Conservation (phyloP, 1,140 invertebrate species). For the Diploscapter pachys region DNA sequence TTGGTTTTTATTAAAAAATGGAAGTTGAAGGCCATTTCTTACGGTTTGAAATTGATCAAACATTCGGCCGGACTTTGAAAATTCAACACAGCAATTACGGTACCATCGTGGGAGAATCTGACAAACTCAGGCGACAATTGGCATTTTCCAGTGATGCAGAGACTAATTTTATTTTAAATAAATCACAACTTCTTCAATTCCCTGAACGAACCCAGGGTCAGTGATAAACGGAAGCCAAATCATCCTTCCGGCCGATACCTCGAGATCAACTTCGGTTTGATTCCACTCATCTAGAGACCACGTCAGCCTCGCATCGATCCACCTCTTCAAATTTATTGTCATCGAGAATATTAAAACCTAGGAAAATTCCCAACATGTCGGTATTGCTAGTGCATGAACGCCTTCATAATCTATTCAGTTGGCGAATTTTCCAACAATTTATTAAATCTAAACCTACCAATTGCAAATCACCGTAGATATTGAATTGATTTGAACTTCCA, state of each 20-base stretch:
- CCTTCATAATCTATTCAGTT: too few relatives aligned
- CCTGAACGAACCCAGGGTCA: slow-evolving; percentile 44
- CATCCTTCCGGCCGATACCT: slow-evolving; percentile 42
- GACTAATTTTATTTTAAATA: slow-evolving; percentile 36
- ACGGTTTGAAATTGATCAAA: slow-evolving; percentile 42
- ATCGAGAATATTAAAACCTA: neutral
- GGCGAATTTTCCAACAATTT: too few relatives aligned
- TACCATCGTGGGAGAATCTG: slow-evolving; percentile 43
- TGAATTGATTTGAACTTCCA: slow-evolving; percentile 49
- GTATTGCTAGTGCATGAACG: too few relatives aligned
- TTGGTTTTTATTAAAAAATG: neutral
- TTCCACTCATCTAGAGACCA: slow-evolving; percentile 49
- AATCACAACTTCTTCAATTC: neutral
- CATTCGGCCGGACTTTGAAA: slow-evolving; percentile 51
- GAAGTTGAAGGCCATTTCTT: neutral
- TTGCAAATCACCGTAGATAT: slow-evolving; percentile 49
- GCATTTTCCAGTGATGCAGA: slow-evolving; percentile 43
- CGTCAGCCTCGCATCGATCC: slow-evolving; percentile 46
- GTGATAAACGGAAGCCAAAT: slow-evolving; percentile 52
- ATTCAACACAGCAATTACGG: slow-evolving; percentile 41
- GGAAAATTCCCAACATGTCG: too few relatives aligned
- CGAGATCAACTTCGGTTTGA: slow-evolving; percentile 35
- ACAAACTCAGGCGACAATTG: slow-evolving; percentile 42
- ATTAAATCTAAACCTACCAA: slow-evolving; percentile 35
- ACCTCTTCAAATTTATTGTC: slow-evolving; percentile 41